Evolutionary conservation across 2,888 invertebrate genomes (phyloP).

Genomic region (Drosophila neutralis): DNA sequence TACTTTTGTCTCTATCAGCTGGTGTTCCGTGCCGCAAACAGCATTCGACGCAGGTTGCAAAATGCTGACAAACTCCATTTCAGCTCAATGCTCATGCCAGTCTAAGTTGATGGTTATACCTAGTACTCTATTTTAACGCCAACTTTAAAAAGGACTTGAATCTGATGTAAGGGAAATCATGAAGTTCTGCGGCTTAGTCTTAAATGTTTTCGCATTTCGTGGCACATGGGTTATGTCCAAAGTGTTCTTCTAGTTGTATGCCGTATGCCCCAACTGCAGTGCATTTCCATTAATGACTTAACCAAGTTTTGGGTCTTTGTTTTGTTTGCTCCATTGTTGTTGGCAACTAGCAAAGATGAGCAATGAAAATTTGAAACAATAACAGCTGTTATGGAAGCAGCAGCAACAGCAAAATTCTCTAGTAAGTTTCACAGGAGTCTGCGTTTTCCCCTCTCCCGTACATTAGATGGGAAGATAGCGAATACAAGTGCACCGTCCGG

Average conservation of each 20-base stretch:
- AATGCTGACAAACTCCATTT: slow-evolving; percentile 18
- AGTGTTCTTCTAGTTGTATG: slow-evolving; percentile 26
- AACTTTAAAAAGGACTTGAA: slow-evolving; percentile 36
- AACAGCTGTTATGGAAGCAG: slow-evolving; percentile 42
- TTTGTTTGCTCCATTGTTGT: slow-evolving; percentile 39
- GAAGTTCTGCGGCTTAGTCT: slow-evolving; percentile 36
- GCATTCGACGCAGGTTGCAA: background rate
- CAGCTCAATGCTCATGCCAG: slow-evolving; percentile 20
- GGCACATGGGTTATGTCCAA: slow-evolving; percentile 63
- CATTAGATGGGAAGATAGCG: slow-evolving; percentile 5
- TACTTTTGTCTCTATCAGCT: slow-evolving; percentile 11
- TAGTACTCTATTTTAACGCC: background rate
- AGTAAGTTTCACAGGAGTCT: slow-evolving; percentile 36
- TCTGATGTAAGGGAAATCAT: slow-evolving; percentile 7
- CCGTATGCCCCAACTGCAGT: slow-evolving; percentile 12
- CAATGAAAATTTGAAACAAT: slow-evolving; percentile 67
- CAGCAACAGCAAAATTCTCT: slow-evolving; percentile 31
- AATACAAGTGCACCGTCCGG: slow-evolving; percentile 23
- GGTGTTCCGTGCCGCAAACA: background rate
- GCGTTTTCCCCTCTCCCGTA: background rate
- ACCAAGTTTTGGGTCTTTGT: slow-evolving; percentile 42
- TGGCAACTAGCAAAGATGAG: slow-evolving; percentile 61
- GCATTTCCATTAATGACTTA: slow-evolving; percentile 61
- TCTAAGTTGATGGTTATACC: slow-evolving; percentile 10
- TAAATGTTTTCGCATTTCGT: slow-evolving; percentile 33